Base-by-base conservation (phyloP, 2,888 invertebrate genomes). In the Drosophila helvetica region DNA sequence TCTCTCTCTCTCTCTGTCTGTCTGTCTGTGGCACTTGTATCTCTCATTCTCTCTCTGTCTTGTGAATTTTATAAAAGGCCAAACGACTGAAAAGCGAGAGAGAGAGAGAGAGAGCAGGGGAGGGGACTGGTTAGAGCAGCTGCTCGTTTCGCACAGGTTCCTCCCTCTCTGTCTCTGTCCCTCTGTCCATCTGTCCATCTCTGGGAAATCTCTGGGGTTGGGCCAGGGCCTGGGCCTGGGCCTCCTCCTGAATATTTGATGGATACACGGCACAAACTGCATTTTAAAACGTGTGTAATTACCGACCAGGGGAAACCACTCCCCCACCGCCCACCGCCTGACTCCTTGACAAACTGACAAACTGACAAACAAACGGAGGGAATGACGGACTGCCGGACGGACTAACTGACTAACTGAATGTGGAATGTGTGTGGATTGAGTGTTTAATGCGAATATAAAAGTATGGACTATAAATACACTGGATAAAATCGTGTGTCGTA, bases 211-310 rank as follows among this genome's bases (percentile, higher is more conserved):
- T 38, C 15, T 38, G 38, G 38, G 38, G 38, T 50, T 50, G 57
- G 12, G 18, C 25, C 45, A 45, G 45, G n/a, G n/a, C 25, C 45
- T 51, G 45, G n/a, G n/a, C 27, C 38, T 54, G 47, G 38, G 61
- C 25, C 27, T 42, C 38, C 51, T 27, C 27, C 38, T 71, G 33
- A 58, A 71, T 71, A 71, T 71, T 71, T 70, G 27, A 70, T 71
- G 71, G 27, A 48, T n/a, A 45, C 51, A 58, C 47, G 57, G 27
- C 63, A 70, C 63, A 63, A 62, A 70, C 57, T 70, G 71, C 63
- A 63, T 67, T 67, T 67, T 56, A 71, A 70, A 80, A 81, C 73
- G 15, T 76, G 78, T 68, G 65, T 81, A 82, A 85, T 85, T 82
- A 79, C 56, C 74, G 71, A 57, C 85, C 59, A 71, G 85, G 79